These are phyloP conservation scores for Epistrophe grossulariae DNA, from an alignment of 2,888 invertebrate species.

Conservation along the genomic window DNA sequence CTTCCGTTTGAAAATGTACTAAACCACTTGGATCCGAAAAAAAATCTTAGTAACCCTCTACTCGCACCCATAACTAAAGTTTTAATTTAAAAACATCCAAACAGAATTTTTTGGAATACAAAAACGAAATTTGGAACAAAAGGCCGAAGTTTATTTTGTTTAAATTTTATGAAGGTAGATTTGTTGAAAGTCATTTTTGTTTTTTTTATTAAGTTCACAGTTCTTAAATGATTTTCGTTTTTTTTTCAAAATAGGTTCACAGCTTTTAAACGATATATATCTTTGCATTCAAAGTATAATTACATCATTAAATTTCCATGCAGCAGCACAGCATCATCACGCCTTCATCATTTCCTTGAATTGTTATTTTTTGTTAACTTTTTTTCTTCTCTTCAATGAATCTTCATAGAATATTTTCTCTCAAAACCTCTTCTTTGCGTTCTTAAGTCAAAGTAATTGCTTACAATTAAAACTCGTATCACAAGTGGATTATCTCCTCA, in stretches of 20 bases:
- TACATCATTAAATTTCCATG: slow-evolving; percentile 34
- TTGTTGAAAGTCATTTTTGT: background rate
- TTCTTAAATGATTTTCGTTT: background rate
- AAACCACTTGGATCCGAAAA: no score
- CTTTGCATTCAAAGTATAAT: background rate
- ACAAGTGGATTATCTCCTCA: slow-evolving; percentile 65
- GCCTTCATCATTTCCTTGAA: slow-evolving; percentile 2
- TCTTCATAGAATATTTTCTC: background rate
- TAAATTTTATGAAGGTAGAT: no score
- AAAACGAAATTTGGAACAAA: no score
- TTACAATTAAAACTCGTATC: slow-evolving; percentile 59
- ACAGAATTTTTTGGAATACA: no score
- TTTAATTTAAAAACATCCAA: no score
- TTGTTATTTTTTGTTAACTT: background rate
- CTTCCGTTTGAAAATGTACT: no score
- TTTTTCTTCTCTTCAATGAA: no score
- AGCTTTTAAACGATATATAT: background rate
- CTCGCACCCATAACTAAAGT: no score
- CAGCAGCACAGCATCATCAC: background rate
- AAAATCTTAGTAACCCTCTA: no score
- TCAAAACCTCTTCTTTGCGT: background rate
- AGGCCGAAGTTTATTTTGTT: no score
- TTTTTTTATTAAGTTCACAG: background rate
- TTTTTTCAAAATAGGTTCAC: background rate
- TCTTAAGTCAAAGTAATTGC: slow-evolving; percentile 45